Evolutionary conservation across 2,888 invertebrate species (phyloP).

Genomic region (Dermolepida albohirtum): DNA sequence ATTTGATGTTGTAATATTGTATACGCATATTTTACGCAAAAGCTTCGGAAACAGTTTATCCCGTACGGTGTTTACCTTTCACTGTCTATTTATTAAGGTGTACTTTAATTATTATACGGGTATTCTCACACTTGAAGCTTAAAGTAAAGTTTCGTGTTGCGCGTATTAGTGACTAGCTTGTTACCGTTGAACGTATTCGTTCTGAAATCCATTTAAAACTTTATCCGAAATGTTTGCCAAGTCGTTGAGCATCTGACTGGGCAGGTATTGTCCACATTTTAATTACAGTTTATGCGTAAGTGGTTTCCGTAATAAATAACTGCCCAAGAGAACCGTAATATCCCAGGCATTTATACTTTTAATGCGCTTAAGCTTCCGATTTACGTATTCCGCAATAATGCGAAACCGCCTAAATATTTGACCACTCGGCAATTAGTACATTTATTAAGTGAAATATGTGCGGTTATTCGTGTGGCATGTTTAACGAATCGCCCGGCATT

Average conservation of each 20-base stretch:
- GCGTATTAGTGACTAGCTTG: constrained; percentile 16
- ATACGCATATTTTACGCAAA: no score
- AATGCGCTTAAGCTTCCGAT: constrained; percentile 50
- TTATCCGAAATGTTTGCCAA: constrained; percentile 31
- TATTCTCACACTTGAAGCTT: constrained; percentile 11
- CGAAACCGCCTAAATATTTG: constrained; percentile 50
- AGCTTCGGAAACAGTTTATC: constrained; percentile 14
- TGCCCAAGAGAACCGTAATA: constrained; percentile 42
- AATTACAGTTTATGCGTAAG: constrained; percentile 49
- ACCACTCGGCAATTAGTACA: constrained; percentile 51
- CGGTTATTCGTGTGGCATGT: constrained; percentile 25
- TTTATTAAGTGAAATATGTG: constrained; percentile 42
- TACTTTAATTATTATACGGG: constrained; percentile 34
- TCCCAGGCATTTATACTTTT: constrained; percentile 47
- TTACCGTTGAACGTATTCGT: constrained; percentile 12
- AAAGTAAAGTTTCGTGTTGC: constrained; percentile 13
- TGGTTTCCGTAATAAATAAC: constrained; percentile 50
- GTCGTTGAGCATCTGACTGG: constrained; percentile 23
- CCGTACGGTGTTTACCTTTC: constrained; percentile 9
- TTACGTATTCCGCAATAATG: constrained; percentile 49
- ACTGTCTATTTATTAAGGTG: constrained; percentile 28
- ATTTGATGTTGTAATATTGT: no score
- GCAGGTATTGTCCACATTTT: constrained; percentile 45
- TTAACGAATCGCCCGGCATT: constrained; percentile 18
- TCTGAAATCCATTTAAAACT: constrained; percentile 32